A percentile compares a stretch with the other conserved stretches of the same genome.
Conservation (phyloP, 2,888 invertebrate species). For the Endotricha flammealis region DNA sequence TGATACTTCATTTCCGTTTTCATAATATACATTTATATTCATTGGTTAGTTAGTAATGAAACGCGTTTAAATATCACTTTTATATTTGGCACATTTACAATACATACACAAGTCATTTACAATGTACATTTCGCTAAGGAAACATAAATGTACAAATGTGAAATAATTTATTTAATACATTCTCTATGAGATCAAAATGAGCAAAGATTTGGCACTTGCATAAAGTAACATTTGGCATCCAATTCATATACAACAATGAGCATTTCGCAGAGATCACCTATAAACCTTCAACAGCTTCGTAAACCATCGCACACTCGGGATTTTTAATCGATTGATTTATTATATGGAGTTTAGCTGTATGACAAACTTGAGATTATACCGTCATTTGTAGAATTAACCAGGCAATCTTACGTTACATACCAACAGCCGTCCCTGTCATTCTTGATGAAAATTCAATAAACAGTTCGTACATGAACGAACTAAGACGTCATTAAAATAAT, state of each 20-base stretch:
- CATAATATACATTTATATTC: conserved; percentile 20
- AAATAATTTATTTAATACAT: conserved; percentile 11
- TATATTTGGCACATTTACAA: conserved; percentile 36
- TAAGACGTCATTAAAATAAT: no score
- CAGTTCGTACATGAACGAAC: no score
- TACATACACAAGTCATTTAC: conserved; percentile 21
- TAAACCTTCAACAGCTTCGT: no score
- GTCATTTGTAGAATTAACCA: no score
- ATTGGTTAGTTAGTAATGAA: neutral
- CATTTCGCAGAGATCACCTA: neutral
- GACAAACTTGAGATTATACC: no score
- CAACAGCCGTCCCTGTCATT: no score
- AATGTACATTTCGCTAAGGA: conserved; percentile 12
- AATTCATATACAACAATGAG: conserved; percentile 1
- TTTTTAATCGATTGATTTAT: no score
- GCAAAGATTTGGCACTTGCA: conserved; percentile 35
- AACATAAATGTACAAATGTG: conserved; percentile 10
- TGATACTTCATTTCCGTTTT: neutral
- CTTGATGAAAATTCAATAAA: no score
- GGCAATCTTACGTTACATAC: no score
- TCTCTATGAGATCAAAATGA: conserved; percentile 30
- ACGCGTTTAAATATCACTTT: conserved; percentile 17
- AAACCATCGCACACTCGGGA: no score
- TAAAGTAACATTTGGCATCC: conserved; percentile 15
- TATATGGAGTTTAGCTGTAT: no score